These are phyloP conservation scores for Sorex fumeus DNA, from an alignment of 2,113 vertebrate genomes.

Conservation along the genomic window DNA sequence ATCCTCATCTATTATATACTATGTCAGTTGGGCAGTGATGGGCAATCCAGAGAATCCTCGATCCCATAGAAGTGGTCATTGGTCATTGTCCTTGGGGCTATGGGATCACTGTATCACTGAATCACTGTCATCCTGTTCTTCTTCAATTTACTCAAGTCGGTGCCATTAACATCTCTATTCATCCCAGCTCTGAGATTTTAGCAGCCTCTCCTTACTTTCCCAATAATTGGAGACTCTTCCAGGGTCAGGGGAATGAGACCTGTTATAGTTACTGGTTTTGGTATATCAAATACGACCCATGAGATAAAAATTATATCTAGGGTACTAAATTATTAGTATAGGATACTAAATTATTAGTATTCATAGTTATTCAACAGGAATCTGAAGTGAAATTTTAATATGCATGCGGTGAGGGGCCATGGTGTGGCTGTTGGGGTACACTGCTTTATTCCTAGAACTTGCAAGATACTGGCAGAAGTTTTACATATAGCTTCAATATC, in stretches of 20 bases:
- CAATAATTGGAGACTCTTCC: too few relatives aligned
- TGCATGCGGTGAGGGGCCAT: too few relatives aligned
- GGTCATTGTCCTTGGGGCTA: background rate
- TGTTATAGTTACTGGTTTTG: too few relatives aligned
- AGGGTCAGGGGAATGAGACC: too few relatives aligned
- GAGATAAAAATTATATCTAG: background rate
- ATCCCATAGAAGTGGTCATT: background rate
- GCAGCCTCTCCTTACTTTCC: too few relatives aligned
- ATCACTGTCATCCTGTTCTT: too few relatives aligned
- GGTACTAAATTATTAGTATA: slow-evolving; percentile 4
- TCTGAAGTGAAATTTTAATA: background rate
- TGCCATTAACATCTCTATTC: too few relatives aligned
- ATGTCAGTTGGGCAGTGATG: slow-evolving; percentile 26
- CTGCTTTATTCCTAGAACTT: slow-evolving; percentile 32
- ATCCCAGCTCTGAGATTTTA: too few relatives aligned
- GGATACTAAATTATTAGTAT: background rate
- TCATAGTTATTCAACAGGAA: background rate
- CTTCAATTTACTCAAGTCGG: too few relatives aligned
- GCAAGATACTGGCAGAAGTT: background rate
- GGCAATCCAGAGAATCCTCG: background rate
- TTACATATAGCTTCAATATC: background rate
- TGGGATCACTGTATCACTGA: too few relatives aligned
- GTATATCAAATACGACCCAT: too few relatives aligned
- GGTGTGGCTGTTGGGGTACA: background rate
- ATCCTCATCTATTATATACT: background rate